Evolutionary conservation across 2,113 vertebrate genomes (phyloP), one percentile per base, ranked within the genome.

Genomic region (Gallinago jamesoni): DNA sequence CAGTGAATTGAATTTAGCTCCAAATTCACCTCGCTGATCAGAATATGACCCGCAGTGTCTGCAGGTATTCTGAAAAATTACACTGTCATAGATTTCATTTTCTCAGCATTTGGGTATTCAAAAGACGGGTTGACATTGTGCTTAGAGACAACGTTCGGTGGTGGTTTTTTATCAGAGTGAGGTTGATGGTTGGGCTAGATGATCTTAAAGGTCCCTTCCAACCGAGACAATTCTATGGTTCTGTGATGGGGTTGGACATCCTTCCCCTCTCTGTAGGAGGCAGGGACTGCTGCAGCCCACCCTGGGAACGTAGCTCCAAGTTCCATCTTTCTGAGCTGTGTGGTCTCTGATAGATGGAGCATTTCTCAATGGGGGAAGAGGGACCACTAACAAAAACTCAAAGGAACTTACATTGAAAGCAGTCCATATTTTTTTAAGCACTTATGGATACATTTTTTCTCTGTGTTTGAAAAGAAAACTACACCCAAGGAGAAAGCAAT

Each of bases 81-180:
- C 68, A 22, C 63, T 90, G 88, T 69, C 72, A 77, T 55, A 13
- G 62, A 85, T 84, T 94, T 93, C 12, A 90, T 96, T 96, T 95
- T 90, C 94, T 85, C 68, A 50, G 59, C 2, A 1, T 90, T 69
- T 70, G 50, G 53, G 68, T 48, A 48, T 48, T 48, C 22, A 48
- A 48, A 48, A 12, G 47, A 23, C 5, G 12, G 48, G 48, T 23
- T 48, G 48, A 23, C 48, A 23, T 23, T 22, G 47, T 22, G 47
- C 47, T 48, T 48, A 48, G 48, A 23, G 48, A 48, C 48, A 48
- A 23, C 5, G 11, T 48, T 48, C 22, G 12, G 48, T 23, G 48
- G 22, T 48, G 21, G 22, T 48, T 48, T 48, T 22, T 22, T 48
- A 48, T 48, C 47, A 48, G 22, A 23, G 22, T 48, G 23, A 48